Evolutionary conservation across 2,113 vertebrate species (phyloP), one percentile per base, ranked within the genome.

Genomic region (Macquaria ambigua): DNA sequence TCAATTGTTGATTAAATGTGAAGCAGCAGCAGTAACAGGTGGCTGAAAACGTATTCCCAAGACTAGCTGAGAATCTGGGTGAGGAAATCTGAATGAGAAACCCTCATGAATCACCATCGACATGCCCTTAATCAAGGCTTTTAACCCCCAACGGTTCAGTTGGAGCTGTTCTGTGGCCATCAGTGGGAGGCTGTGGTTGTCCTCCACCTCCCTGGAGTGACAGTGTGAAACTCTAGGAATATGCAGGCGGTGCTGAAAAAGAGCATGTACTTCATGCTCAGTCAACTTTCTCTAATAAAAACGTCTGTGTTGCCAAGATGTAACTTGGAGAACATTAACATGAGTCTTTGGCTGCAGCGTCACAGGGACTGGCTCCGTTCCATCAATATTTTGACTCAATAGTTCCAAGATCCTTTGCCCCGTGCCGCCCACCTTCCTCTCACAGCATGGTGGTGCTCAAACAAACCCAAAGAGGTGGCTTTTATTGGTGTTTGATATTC

Each of bases 401-500:
- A 89, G 68, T 90, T 93, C 89, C 76, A 81, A 78, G 87, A 89
- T 81, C 59, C 87, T 71, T 87, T 73, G 63, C 81, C 76, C 79
- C 10, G 20, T 66, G 82, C 88, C 79, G 28, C 80, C 88, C 85
- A 86, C 90, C 87, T 87, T 88, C 91, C 84, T 82, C 71, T 81
- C 87, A n/a, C 87, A 89, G 92, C 91, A 77, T 85, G 90, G 78
- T 3, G 58, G 84, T 81, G 75, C 88, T 93, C 85, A 90, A 89
- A 91, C 86, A 84, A 87, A 91, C 85, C 69, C 84, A 87, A 77
- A 92, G 85, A 92, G 89, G 90, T 87, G 87, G 84, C 91, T 92
- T 86, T 91, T 91, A 91, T 89, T 79, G 71, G 64, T 52, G 87
- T 93, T 91, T 94, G 91, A 93, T 93, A 95, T 95, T 95, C 74